Percentiles rank a stretch among this genome's conserved stretches.
Conservation (phyloP, 1,140 invertebrate species). For the Solenopsis invicta region DNA sequence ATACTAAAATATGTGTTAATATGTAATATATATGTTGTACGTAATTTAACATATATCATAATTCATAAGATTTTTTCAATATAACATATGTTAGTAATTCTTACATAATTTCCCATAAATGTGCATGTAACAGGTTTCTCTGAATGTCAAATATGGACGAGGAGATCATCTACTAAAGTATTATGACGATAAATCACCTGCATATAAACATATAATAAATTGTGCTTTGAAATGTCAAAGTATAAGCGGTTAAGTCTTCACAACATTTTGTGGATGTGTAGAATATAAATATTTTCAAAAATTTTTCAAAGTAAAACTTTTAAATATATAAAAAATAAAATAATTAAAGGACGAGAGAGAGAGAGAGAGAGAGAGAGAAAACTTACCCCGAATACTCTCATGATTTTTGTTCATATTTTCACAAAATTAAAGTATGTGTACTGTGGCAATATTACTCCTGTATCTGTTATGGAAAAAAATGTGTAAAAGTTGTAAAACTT, state of each 20-base stretch:
- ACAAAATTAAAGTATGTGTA: background rate
- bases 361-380: too few relatives aligned
- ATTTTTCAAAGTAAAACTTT: background rate
- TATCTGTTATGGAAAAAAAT: background rate
- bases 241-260: background rate
- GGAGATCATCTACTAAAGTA: constrained; percentile 23
- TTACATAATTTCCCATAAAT: constrained; percentile 44
- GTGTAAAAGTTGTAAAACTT: background rate
- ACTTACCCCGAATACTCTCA: background rate
- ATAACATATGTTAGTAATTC: constrained; percentile 31
- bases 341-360: background rate
- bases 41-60: constrained; percentile 34
- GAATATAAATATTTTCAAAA: constrained; percentile 5
- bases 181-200: constrained; percentile 8
- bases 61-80: constrained; percentile 29
- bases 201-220: constrained; percentile 38
- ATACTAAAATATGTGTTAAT: background rate
- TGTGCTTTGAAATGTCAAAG: background rate
- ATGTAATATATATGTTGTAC: background rate
- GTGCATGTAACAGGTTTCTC: constrained; percentile 43
- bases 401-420: background rate
- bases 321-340: background rate
- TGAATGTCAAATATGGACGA: constrained; percentile 5
- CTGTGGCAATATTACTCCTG: background rate
- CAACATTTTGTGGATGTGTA: background rate